These are phyloP conservation scores for Drosophila truncata DNA, from an alignment of 1,140 invertebrate genomes.

Conservation along the genomic window DNA sequence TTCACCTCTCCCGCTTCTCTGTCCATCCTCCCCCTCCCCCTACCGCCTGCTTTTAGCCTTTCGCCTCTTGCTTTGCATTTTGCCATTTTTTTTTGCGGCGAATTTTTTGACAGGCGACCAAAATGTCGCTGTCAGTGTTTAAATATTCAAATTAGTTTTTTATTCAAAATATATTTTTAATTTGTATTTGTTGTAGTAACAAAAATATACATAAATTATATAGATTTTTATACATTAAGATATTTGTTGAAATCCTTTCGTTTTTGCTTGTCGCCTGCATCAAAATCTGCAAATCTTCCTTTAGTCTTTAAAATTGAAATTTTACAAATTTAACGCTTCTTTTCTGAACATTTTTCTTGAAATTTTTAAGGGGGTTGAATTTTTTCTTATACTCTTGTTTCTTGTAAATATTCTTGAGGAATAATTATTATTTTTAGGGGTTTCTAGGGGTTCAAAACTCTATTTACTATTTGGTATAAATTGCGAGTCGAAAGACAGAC, in stretches of 20 bases:
- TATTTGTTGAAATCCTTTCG: not conserved
- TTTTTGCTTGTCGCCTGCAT: not conserved
- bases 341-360: not conserved
- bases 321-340: no score
- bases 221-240: no score
- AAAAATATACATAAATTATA: no score
- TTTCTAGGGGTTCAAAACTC: no score
- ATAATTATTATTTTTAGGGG: no score
- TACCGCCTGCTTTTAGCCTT: conserved; percentile 13
- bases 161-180: no score
- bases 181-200: not conserved
- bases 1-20: not conserved
- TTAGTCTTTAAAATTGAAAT: no score
- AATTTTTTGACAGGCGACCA: conserved; percentile 43
- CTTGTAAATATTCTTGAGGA: no score
- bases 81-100: conserved; percentile 29
- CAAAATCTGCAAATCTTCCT: not conserved
- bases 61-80: conserved; percentile 24
- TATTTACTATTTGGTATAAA: conserved; percentile 40
- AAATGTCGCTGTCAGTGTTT: not conserved
- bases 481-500: conserved; percentile 49
- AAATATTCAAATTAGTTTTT: not conserved
- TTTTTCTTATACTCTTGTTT: no score
- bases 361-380: no score
- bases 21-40: conserved; percentile 5